phyloP scores from a whole-genome alignment of 2,888 invertebrate genomes.

The Nebria salina region DNA sequence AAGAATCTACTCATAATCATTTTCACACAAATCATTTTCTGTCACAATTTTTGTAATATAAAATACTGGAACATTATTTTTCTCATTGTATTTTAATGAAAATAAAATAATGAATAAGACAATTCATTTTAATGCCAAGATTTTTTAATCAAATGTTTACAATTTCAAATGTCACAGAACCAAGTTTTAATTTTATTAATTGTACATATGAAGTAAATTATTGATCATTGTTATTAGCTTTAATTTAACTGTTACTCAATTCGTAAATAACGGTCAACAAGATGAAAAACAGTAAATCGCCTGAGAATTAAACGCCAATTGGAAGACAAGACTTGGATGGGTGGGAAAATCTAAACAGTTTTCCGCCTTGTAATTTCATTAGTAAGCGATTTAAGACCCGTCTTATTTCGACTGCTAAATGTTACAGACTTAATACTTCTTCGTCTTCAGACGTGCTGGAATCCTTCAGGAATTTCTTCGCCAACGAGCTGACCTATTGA shows the following conservation, averaged over 20 bases:
- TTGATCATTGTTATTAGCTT: background rate
- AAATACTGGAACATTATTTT: too few relatives aligned
- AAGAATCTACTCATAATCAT: too few relatives aligned
- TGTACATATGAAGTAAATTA: background rate
- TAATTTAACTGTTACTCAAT: constrained; percentile 31
- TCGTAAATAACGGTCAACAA: constrained; percentile 31
- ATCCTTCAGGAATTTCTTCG: background rate
- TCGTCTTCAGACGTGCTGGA: constrained; percentile 18
- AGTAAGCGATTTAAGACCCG: constrained; percentile 39
- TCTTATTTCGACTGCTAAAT: constrained; percentile 38
- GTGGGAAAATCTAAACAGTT: constrained; percentile 21
- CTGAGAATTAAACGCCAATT: background rate
- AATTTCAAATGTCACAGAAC: background rate
- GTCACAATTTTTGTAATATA: too few relatives aligned
- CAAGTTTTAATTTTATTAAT: background rate
- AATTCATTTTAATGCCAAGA: too few relatives aligned
- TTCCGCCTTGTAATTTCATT: constrained; percentile 38
- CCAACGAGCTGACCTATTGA: constrained; percentile 9
- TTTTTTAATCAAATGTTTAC: too few relatives aligned
- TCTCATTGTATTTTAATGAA: too few relatives aligned
- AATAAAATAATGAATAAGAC: too few relatives aligned
- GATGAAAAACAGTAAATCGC: background rate
- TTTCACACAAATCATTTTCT: too few relatives aligned
- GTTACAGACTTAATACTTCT: constrained; percentile 38
- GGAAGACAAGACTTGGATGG: background rate